Percentiles rank a stretch among this genome's conserved stretches.
phyloP scores from a whole-genome alignment of 2,113 vertebrate species.

The Pterocles burchelli region DNA sequence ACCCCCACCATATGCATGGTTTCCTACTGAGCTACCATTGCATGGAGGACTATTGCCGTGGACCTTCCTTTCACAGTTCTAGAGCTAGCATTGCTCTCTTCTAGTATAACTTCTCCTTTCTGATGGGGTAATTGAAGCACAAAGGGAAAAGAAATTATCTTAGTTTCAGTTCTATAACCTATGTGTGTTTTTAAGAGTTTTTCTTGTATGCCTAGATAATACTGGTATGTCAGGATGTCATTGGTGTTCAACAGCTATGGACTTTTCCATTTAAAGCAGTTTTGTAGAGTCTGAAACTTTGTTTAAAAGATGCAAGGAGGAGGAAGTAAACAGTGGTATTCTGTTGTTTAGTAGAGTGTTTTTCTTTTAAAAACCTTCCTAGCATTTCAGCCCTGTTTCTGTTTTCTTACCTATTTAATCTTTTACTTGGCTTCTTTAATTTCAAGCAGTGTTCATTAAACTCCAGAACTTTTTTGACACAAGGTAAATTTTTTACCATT shows the following conservation, averaged over 20 bases:
- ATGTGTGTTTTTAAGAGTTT: not conserved
- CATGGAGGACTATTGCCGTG: not conserved
- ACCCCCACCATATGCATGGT: rapidly evolving
- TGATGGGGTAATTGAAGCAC: not conserved
- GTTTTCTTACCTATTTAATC: not conserved
- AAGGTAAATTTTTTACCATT: not conserved
- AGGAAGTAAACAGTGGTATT: not conserved
- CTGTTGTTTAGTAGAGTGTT: not conserved
- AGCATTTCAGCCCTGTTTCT: not conserved
- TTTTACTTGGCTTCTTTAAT: not conserved
- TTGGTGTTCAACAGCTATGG: not conserved
- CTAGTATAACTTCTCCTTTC: not conserved
- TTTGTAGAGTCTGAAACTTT: not conserved
- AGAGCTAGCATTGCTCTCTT: not conserved
- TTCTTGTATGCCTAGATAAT: not conserved
- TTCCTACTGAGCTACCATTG: not conserved
- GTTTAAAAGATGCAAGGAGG: not conserved
- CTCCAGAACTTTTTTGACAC: not conserved
- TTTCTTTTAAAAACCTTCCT: not conserved
- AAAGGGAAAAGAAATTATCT: not conserved
- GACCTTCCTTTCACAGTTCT: not conserved
- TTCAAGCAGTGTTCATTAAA: not conserved
- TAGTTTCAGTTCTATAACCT: not conserved
- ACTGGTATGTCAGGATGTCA: not conserved
- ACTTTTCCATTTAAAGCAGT: not conserved